Percentiles rank a stretch among this genome's conserved stretches.
Evolutionary conservation across 2,797 vertebrate genomes (phyloP).

Genomic region (Argentina silus): DNA sequence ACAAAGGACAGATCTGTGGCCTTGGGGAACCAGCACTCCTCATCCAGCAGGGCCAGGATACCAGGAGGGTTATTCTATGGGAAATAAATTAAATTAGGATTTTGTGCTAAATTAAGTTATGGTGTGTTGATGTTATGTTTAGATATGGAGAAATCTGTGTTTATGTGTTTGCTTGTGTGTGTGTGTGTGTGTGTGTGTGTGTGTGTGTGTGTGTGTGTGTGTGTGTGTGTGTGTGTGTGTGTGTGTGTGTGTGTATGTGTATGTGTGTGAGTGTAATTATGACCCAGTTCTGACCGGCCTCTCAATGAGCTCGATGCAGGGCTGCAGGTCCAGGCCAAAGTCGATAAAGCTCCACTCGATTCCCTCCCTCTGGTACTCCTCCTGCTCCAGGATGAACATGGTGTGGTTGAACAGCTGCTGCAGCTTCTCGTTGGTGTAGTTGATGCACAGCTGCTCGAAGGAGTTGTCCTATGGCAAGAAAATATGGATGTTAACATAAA

Average conservation of each 20-base stretch:
- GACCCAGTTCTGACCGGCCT: slow-evolving; percentile 72
- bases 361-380: slow-evolving; percentile 93
- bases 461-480: slow-evolving; percentile 84
- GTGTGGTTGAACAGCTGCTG: slow-evolving; percentile 98
- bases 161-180: neutral
- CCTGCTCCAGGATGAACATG: slow-evolving; percentile 95
- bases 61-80: slow-evolving; percentile 93
- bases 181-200: neutral
- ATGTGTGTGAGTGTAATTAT: neutral
- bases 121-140: too few relatives aligned
- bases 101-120: too few relatives aligned
- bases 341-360: slow-evolving; percentile 98
- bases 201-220: neutral
- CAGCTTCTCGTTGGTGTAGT: slow-evolving; percentile 94
- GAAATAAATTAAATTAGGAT: neutral
- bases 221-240: neutral
- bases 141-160: neutral
- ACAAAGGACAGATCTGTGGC: slow-evolving; percentile 94
- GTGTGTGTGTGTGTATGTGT: neutral
- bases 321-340: slow-evolving; percentile 83
- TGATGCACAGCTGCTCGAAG: slow-evolving; percentile 94
- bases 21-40: slow-evolving; percentile 99
- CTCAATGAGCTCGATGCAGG: slow-evolving; percentile 88
- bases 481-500: neutral
- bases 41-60: slow-evolving; percentile 93